These are phyloP conservation scores for Zalophus californianus DNA, from an alignment of 2,797 vertebrate species.

Conservation along the genomic window DNA sequence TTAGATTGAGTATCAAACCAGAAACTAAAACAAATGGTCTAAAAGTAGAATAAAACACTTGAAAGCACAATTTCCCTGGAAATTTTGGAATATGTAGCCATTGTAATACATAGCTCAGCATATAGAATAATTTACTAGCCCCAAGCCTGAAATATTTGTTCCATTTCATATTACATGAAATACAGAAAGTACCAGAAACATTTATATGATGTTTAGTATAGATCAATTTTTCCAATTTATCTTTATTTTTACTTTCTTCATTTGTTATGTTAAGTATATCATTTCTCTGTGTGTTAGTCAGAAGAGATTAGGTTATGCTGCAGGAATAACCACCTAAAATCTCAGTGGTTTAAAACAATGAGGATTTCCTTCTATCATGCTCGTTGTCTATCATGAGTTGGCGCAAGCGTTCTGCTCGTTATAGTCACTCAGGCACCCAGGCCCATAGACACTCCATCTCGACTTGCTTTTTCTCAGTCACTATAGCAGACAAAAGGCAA, in stretches of 20 bases:
- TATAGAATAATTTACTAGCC: neutral
- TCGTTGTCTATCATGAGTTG: neutral
- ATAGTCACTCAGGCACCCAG: neutral
- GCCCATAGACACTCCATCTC: neutral
- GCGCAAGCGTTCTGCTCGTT: neutral
- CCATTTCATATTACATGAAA: neutral
- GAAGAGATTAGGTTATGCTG: neutral
- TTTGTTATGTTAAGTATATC: neutral
- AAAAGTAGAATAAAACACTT: neutral
- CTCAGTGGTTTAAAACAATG: neutral
- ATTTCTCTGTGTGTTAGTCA: neutral
- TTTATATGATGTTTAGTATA: neutral
- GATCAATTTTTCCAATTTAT: neutral
- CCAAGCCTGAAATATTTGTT: neutral
- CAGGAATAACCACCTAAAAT: constrained; percentile 22
- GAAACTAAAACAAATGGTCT: constrained; percentile 14
- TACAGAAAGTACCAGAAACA: neutral
- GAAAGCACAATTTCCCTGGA: neutral
- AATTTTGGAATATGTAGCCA: neutral
- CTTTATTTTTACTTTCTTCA: constrained; percentile 16
- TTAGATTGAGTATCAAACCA: neutral
- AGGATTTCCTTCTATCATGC: neutral
- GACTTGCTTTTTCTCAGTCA: neutral
- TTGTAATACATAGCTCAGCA: neutral
- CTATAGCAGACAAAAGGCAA: neutral